These are phyloP conservation scores for Papilio polytes DNA, from an alignment of 1,140 invertebrate species.

Conservation along the genomic window DNA sequence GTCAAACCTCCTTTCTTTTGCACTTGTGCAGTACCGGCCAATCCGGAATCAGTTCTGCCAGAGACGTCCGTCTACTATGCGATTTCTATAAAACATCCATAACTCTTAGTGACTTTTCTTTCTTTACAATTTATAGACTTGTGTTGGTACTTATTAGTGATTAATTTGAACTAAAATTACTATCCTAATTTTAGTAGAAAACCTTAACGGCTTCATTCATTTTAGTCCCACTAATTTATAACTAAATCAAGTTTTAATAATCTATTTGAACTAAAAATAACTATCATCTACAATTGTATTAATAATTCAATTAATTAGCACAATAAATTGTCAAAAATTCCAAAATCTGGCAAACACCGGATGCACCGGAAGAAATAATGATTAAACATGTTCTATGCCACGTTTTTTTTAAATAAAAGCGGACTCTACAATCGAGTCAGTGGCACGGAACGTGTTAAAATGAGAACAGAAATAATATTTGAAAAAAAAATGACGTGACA, in stretches of 20 bases:
- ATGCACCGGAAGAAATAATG: conserved; percentile 77
- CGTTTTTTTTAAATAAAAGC: neutral
- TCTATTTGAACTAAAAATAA: conserved; percentile 22
- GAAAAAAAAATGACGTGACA: conserved; percentile 70
- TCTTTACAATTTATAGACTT: neutral
- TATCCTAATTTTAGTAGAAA: conserved; percentile 17
- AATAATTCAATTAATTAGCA: conserved; percentile 32
- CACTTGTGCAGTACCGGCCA: conserved; percentile 97
- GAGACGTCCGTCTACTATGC: conserved; percentile 90
- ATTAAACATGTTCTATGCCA: conserved; percentile 37
- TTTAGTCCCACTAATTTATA: conserved; percentile 3
- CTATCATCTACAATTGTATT: conserved; percentile 23
- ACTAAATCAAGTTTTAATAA: neutral
- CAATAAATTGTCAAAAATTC: conserved; percentile 60
- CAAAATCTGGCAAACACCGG: conserved; percentile 76
- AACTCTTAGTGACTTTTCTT: conserved; percentile 60
- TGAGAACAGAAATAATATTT: conserved; percentile 57
- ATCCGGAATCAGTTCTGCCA: conserved; percentile 97
- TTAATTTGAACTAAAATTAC: conserved; percentile 16
- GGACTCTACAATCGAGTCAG: neutral
- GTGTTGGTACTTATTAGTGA: conserved; percentile 24
- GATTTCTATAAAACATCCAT: conserved; percentile 81
- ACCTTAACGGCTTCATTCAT: neutral
- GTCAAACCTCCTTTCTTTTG: conserved; percentile 90
- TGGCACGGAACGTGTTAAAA: conserved; percentile 43